Evolutionary conservation across 2,888 invertebrate species (phyloP).

Genomic region (Drosophila atripex): DNA sequence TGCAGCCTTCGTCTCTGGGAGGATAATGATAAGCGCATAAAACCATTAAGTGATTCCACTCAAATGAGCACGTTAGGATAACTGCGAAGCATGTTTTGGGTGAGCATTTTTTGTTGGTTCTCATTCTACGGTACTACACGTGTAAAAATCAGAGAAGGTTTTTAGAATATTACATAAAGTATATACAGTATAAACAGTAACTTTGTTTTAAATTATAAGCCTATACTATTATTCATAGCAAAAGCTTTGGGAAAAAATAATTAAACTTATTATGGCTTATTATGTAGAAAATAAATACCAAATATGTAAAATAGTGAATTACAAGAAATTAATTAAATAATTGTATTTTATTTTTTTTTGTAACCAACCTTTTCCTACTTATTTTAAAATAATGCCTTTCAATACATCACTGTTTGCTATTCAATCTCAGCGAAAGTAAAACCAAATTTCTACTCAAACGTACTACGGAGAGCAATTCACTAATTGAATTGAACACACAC

Average conservation of each 20-base stretch:
- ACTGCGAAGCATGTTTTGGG: slow-evolving; percentile 36
- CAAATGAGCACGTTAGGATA: slow-evolving; percentile 77
- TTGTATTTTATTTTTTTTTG: too few relatives aligned
- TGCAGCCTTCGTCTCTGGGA: slow-evolving; percentile 39
- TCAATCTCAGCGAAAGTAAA: background rate
- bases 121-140: slow-evolving; percentile 5
- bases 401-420: background rate
- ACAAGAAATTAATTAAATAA: too few relatives aligned
- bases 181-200: too few relatives aligned
- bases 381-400: background rate
- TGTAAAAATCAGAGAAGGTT: slow-evolving; percentile 1
- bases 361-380: too few relatives aligned
- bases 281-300: too few relatives aligned
- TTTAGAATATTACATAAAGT: too few relatives aligned
- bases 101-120: slow-evolving; percentile 12
- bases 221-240: too few relatives aligned
- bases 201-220: too few relatives aligned
- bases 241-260: too few relatives aligned
- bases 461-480: slow-evolving; percentile 19
- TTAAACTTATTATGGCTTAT: too few relatives aligned
- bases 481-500: slow-evolving; percentile 40
- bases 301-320: too few relatives aligned
- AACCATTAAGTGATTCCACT: slow-evolving; percentile 83
- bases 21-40: slow-evolving; percentile 80
- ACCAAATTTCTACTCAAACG: background rate